Conservation (phyloP, 2,797 vertebrate genomes). For the Chaetophractus vellerosus region DNA sequence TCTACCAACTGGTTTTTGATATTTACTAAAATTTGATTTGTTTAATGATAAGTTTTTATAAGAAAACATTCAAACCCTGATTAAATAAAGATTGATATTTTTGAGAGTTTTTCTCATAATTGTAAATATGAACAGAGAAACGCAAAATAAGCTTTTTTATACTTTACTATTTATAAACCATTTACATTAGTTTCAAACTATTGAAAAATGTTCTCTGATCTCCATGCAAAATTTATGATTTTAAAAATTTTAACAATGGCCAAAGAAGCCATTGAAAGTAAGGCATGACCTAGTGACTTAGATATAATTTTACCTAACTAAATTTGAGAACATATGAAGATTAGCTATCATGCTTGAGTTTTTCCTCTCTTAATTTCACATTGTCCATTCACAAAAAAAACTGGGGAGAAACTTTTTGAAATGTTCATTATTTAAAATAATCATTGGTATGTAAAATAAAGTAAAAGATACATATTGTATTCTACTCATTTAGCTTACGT, state of each 20-base stretch:
- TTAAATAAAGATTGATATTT: background rate
- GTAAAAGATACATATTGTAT: background rate
- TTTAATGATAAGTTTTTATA: conserved; percentile 1
- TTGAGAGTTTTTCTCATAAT: background rate
- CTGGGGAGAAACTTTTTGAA: background rate
- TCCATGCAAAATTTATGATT: background rate
- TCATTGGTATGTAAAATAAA: background rate
- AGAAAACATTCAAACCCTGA: background rate
- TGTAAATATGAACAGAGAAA: background rate
- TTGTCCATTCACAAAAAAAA: background rate
- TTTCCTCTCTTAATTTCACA: background rate
- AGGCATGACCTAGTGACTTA: no score
- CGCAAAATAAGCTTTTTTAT: background rate
- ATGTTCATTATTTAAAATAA: background rate
- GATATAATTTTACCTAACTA: background rate
- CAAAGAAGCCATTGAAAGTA: background rate
- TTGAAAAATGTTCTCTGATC: background rate
- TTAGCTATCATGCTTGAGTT: background rate
- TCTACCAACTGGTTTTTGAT: background rate
- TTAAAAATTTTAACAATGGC: background rate
- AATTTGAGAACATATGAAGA: background rate
- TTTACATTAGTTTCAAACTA: background rate
- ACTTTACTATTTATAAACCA: background rate
- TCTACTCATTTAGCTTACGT: background rate
- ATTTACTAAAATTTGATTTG: background rate